Conservation (phyloP, 2,888 invertebrate genomes). For the Cephus pulcher region DNA sequence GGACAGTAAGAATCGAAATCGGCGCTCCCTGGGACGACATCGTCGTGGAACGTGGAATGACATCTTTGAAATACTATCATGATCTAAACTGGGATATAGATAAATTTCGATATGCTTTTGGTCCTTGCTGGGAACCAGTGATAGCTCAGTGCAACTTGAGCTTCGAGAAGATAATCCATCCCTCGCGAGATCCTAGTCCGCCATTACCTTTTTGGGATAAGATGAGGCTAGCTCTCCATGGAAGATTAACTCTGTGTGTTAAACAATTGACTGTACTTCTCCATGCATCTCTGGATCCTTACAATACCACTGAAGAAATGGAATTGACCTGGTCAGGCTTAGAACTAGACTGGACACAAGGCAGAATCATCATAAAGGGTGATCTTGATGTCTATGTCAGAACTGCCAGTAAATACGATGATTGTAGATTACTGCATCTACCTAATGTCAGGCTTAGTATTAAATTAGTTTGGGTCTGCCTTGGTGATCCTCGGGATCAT, state of each 20-base stretch:
- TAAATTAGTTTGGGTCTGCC: constrained; percentile 90
- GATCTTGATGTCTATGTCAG: constrained; percentile 94
- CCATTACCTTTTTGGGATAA: constrained; percentile 98
- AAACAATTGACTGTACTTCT: constrained; percentile 90
- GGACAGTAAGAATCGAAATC: constrained; percentile 82
- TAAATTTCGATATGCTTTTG: constrained; percentile 92
- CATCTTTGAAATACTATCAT: constrained; percentile 96
- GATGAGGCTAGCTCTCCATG: constrained; percentile 91
- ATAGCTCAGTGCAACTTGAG: constrained; percentile 89
- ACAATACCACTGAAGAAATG: constrained; percentile 99
- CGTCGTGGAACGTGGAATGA: constrained; percentile 91
- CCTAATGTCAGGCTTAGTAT: constrained; percentile 88
- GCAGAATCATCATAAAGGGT: constrained; percentile 91
- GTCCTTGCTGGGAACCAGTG: constrained; percentile 99
- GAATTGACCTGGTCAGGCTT: constrained; percentile 96
- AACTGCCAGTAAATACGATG: constrained; percentile 99
- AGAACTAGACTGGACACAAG: constrained; percentile 96
- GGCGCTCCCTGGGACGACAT: constrained; percentile 87
- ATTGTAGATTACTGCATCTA: constrained; percentile 91
- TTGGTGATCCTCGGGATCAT: constrained; percentile 95
- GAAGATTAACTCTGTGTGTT: constrained; percentile 88
- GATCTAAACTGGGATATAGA: constrained; percentile 95
- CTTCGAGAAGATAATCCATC: constrained; percentile 88
- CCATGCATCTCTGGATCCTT: constrained; percentile 97
- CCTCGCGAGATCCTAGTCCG: constrained; percentile 92